Evolutionary conservation across 2,888 invertebrate genomes (phyloP).

Genomic region (Eupithecia insigniata): DNA sequence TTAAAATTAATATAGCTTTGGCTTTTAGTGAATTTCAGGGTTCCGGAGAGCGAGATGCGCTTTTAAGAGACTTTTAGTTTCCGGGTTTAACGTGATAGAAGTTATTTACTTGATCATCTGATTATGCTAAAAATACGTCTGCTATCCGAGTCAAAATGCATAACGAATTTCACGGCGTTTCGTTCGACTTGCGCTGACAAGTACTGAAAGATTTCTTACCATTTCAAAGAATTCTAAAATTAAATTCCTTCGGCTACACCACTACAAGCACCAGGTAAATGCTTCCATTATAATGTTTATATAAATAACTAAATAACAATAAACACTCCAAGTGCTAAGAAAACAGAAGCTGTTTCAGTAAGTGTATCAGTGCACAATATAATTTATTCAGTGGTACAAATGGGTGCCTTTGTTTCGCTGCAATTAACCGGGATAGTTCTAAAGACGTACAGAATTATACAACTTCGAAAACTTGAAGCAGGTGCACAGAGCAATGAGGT

Average conservation of each 20-base stretch:
- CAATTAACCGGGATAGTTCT: constrained; percentile 38
- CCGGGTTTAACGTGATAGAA: neutral
- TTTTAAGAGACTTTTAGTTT: neutral
- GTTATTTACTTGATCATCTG: neutral
- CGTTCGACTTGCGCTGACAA: neutral
- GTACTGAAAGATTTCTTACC: neutral
- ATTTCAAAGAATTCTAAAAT: neutral
- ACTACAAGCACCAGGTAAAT: neutral
- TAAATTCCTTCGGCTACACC: neutral
- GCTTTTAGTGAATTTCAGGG: constrained; percentile 12
- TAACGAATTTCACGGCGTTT: neutral
- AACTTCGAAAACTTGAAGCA: neutral
- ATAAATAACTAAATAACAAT: neutral
- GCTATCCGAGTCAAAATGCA: neutral
- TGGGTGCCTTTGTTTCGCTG: constrained; percentile 24
- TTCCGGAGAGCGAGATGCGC: neutral
- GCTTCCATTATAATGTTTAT: too few relatives aligned
- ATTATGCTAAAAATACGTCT: neutral
- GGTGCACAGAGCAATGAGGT: neutral
- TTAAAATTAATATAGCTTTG: constrained; percentile 33
- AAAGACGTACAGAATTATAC: constrained; percentile 16
- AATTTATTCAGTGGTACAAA: constrained; percentile 30
- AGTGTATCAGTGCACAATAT: constrained; percentile 3
- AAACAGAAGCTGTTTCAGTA: neutral
- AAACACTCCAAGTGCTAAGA: neutral